These are phyloP conservation scores for Rhipidura dahli DNA, from an alignment of 2,113 vertebrate genomes.

Conservation along the genomic window DNA sequence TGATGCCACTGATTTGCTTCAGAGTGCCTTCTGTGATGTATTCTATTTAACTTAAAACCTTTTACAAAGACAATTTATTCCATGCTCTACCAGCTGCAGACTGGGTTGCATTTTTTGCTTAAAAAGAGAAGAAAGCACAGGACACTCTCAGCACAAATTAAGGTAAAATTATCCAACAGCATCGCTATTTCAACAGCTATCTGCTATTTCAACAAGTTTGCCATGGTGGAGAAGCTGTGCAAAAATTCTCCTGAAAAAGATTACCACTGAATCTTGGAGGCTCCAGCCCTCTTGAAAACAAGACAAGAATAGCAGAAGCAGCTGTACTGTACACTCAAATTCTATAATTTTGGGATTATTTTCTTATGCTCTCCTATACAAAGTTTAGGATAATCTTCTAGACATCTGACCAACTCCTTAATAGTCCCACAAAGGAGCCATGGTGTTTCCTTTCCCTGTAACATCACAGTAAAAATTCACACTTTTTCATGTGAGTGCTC, in stretches of 20 bases:
- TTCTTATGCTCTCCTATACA: not conserved
- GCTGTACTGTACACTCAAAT: not conserved
- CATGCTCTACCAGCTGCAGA: not conserved
- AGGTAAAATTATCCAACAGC: not conserved
- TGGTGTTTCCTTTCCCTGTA: accelerated
- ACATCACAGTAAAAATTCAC: not conserved
- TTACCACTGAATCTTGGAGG: not conserved
- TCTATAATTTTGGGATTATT: not conserved
- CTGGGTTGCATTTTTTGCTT: not conserved
- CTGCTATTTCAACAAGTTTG: not conserved
- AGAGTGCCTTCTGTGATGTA: not conserved
- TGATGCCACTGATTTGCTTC: not conserved
- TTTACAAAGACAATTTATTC: not conserved
- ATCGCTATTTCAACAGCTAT: not conserved
- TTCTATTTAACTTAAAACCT: not conserved
- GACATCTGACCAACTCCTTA: not conserved
- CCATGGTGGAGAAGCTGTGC: not conserved
- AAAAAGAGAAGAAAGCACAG: not conserved
- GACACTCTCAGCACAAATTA: not conserved
- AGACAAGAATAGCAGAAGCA: not conserved
- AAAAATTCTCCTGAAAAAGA: not conserved
- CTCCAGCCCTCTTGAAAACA: not conserved
- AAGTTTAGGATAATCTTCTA: not conserved
- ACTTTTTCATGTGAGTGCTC: not conserved
- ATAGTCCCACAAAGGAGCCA: not conserved